Evolutionary conservation across 2,113 vertebrate genomes (phyloP).

Genomic region (Origma solitaria): DNA sequence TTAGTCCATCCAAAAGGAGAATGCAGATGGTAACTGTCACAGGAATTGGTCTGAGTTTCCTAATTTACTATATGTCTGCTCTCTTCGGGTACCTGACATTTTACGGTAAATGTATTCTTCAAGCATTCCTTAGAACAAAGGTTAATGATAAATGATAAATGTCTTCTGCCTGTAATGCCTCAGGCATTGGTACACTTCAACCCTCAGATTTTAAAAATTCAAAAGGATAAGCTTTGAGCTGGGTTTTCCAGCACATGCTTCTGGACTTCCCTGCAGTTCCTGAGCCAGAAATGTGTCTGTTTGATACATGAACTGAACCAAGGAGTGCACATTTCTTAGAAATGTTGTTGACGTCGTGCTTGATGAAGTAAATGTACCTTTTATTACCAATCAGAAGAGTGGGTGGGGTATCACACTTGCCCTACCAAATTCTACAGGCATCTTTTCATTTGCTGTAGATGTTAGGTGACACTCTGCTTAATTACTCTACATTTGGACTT

Average conservation of each 20-base stretch:
- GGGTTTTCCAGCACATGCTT: background rate
- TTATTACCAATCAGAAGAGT: background rate
- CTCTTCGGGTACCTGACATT: slow-evolving; percentile 97
- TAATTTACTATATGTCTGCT: slow-evolving; percentile 87
- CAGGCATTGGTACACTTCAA: background rate
- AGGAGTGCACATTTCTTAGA: background rate
- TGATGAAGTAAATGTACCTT: background rate
- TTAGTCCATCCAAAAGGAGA: slow-evolving; percentile 85
- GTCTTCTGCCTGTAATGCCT: background rate
- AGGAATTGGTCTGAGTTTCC: slow-evolving; percentile 84
- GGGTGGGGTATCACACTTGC: background rate
- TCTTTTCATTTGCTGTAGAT: background rate
- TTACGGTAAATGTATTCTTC: slow-evolving; percentile 79
- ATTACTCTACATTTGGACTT: background rate
- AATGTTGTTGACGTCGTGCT: background rate
- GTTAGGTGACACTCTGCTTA: background rate
- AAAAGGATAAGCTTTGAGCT: background rate
- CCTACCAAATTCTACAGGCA: background rate
- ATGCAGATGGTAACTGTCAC: slow-evolving; percentile 90
- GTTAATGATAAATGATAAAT: background rate
- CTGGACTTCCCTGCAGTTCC: background rate
- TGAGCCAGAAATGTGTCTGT: background rate
- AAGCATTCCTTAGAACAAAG: background rate
- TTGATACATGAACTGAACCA: background rate
- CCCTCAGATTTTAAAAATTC: background rate